Evolutionary conservation across 2,888 invertebrate genomes (phyloP), one percentile per base, ranked within the genome.

Genomic region (Callyntrura sp.): DNA sequence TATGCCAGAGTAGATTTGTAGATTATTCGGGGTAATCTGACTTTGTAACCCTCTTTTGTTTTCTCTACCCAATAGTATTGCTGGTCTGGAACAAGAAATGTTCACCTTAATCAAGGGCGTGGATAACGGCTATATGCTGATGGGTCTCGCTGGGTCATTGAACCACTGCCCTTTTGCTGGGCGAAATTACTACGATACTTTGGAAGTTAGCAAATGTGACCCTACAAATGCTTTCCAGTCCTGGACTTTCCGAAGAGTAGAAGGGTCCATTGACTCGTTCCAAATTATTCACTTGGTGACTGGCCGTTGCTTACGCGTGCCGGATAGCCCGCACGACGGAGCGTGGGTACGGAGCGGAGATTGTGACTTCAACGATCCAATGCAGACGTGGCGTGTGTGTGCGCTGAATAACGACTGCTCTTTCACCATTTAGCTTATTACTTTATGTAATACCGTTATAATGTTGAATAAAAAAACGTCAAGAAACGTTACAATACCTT

Each of bases 361-460:
- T 65, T 92, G 92, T 25, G 85, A 92, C 48, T 68, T 89, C n/a
- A 85, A 83, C 6, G 92, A 92, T 57, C 62, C 82, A 9, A 28
- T 70, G 28, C 92, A 92, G 87, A 81, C 82, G 12, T 92, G 92
- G 92, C 78, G 91, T 9, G 90, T 92, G 81, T 92, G 92, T 68
- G 90, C 81, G 23, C 51, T 91, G 25, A 85, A 92, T 48, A 84
- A 90, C 14, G 83, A 84, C 45, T 91, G 91, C 45, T 85, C 70
- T 17, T 88, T 83, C 62, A 70, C 87, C 81, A 70, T 87, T 70
- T 87, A 87, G 70, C 70, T 87, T 48, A 83, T 79, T 20, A 57
- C 35, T 55, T 4, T 55, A 28, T 78, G 35, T 25, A 55, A 14
- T 76, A 25, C 48, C 35, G 35, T 35, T 2, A 35, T 35, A n/a